These are phyloP conservation scores for Pipistrellus nathusii DNA, from an alignment of 2,797 vertebrate genomes.

Conservation along the genomic window DNA sequence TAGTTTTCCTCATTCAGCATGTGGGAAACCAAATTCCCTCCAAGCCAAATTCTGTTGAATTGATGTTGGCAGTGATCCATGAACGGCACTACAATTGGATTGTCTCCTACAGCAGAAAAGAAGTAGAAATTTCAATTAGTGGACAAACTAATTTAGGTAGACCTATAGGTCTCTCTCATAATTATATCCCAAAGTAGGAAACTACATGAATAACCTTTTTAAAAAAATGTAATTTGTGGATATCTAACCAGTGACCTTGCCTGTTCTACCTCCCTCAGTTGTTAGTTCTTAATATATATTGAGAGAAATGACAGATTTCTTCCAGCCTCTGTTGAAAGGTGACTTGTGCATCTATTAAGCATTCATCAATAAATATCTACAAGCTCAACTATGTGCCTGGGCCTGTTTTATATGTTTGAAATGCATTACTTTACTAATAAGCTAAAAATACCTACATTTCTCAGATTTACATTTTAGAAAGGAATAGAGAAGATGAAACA, in stretches of 20 bases:
- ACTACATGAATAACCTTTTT: neutral
- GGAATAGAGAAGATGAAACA: neutral
- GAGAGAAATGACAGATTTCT: neutral
- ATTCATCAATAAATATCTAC: neutral
- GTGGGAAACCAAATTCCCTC: neutral
- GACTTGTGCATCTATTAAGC: neutral
- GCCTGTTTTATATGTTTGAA: neutral
- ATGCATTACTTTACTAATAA: neutral
- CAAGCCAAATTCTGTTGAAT: neutral
- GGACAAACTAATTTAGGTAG: slow-evolving; percentile 21
- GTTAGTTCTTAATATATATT: slow-evolving; percentile 25
- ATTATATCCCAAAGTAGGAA: slow-evolving; percentile 18
- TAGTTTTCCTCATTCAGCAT: neutral
- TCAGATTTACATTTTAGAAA: neutral
- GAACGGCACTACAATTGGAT: neutral
- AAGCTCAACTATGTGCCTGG: neutral
- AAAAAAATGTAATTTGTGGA: neutral
- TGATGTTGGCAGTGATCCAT: neutral
- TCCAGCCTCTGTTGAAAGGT: neutral
- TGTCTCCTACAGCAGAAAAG: neutral
- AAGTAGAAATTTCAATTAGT: slow-evolving; percentile 56
- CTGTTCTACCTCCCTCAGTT: neutral
- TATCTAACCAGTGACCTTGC: neutral
- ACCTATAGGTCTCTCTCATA: neutral
- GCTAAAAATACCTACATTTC: neutral